phyloP scores from a whole-genome alignment of 2,888 invertebrate species.

The Caenorhabditis sp. region DNA sequence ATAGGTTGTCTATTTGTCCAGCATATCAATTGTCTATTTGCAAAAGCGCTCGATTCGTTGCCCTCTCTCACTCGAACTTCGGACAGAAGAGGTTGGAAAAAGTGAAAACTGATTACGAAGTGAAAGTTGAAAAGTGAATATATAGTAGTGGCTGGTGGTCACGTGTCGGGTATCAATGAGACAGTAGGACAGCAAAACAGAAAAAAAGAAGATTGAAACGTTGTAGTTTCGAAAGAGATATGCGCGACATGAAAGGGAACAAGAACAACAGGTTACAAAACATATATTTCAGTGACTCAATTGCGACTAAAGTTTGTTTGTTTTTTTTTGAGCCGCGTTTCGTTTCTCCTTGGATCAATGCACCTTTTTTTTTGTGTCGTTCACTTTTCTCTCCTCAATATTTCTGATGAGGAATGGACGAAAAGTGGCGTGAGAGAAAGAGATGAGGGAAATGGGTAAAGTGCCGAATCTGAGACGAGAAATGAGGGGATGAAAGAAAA shows the following conservation, averaged over 20 bases:
- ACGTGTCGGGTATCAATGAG: slow-evolving; percentile 23
- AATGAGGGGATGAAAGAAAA: slow-evolving; percentile 16
- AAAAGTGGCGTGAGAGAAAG: slow-evolving; percentile 50
- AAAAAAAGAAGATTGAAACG: slow-evolving; percentile 4
- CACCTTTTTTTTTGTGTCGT: slow-evolving; percentile 10
- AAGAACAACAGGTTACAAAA: slow-evolving; percentile 56
- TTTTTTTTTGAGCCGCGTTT: slow-evolving; percentile 18
- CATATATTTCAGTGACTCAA: slow-evolving; percentile 47
- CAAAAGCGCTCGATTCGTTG: slow-evolving; percentile 16
- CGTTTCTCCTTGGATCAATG: slow-evolving; percentile 17
- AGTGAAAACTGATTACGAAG: slow-evolving; percentile 34
- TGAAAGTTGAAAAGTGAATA: background rate
- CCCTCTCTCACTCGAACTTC: slow-evolving; percentile 16
- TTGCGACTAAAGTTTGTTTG: slow-evolving; percentile 44
- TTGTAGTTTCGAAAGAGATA: slow-evolving; percentile 1
- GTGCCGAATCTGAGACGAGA: background rate
- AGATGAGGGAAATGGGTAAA: slow-evolving; percentile 16
- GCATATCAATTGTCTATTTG: slow-evolving; percentile 35
- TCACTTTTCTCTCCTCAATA: background rate
- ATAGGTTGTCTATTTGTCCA: slow-evolving; percentile 38
- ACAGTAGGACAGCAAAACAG: background rate
- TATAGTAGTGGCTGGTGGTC: slow-evolving; percentile 18
- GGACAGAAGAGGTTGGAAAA: slow-evolving; percentile 10
- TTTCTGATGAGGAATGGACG: slow-evolving; percentile 31
- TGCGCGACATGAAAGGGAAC: slow-evolving; percentile 17